phyloP scores from a whole-genome alignment of 2,113 vertebrate species.

The Pipa parva region DNA sequence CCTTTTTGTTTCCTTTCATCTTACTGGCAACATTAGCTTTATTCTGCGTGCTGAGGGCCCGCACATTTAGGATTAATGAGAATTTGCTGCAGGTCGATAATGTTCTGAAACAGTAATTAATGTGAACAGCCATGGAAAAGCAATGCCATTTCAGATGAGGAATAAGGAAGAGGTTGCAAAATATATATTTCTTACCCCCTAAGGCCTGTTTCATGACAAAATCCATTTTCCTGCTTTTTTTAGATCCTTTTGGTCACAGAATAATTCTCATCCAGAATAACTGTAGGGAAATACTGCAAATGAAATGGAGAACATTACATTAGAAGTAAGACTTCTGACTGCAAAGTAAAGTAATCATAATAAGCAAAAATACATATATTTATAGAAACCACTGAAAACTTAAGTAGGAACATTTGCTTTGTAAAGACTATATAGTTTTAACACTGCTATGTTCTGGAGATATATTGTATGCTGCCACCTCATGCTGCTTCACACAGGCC shows the following conservation, averaged over 20 bases:
- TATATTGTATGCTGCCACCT: too few relatives aligned
- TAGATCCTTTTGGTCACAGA: conserved; percentile 21
- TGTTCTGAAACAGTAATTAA: neutral
- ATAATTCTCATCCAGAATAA: conserved; percentile 45
- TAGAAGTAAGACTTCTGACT: too few relatives aligned
- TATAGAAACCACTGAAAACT: too few relatives aligned
- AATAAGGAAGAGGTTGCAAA: conserved; percentile 2
- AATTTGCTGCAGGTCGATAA: neutral
- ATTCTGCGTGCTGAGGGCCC: neutral
- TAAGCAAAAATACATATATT: too few relatives aligned
- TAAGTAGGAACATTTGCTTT: too few relatives aligned
- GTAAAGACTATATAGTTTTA: too few relatives aligned
- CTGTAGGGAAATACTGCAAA: conserved; percentile 16
- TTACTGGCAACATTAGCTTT: neutral
- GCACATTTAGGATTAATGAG: neutral
- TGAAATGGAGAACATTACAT: neutral
- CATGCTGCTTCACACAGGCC: too few relatives aligned
- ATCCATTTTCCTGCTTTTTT: conserved; percentile 66
- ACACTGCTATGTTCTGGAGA: too few relatives aligned
- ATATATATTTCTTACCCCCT: conserved; percentile 68
- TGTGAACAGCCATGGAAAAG: neutral
- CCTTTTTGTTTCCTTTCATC: neutral
- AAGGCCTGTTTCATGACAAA: conserved; percentile 93
- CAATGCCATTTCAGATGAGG: neutral
- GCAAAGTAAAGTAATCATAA: too few relatives aligned